Evolutionary conservation across 1,140 invertebrate species (phyloP).

Genomic region (Pantala flavescens): DNA sequence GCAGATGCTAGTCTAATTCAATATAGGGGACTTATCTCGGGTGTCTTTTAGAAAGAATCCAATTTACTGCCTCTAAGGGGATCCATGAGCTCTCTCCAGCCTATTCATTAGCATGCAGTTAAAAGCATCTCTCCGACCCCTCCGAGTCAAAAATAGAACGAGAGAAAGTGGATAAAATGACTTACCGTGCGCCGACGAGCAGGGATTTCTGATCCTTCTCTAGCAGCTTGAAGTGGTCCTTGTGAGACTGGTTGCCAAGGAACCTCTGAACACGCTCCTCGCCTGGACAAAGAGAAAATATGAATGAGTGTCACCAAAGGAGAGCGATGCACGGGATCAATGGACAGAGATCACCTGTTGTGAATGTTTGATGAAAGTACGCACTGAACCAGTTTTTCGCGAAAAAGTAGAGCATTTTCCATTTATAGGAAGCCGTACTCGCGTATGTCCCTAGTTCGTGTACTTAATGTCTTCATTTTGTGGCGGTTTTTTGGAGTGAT

Average conservation of each 20-base stretch:
- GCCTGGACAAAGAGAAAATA: slow-evolving; percentile 28
- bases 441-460: too few species aligned
- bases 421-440: too few species aligned
- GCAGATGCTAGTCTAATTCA: slow-evolving; percentile 6
- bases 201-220: slow-evolving; percentile 49
- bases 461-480: too few species aligned
- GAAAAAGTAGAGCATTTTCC: too few species aligned
- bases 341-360: too few species aligned
- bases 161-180: slow-evolving; percentile 10
- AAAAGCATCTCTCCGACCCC: neutral
- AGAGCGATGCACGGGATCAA: too few species aligned
- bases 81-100: slow-evolving; percentile 3
- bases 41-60: neutral
- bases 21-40: neutral
- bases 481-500: too few species aligned
- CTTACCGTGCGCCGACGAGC: slow-evolving; percentile 56
- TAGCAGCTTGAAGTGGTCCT: slow-evolving; percentile 54
- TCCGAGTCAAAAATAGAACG: neutral
- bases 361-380: too few species aligned
- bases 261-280: slow-evolving; percentile 43
- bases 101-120: slow-evolving; percentile 9
- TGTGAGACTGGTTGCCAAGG: slow-evolving; percentile 46
- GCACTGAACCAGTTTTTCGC: too few species aligned
- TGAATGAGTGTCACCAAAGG: neutral
- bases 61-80: neutral